These are phyloP conservation scores for Tetanocera ferruginea DNA, from an alignment of 2,888 invertebrate genomes.

Conservation along the genomic window DNA sequence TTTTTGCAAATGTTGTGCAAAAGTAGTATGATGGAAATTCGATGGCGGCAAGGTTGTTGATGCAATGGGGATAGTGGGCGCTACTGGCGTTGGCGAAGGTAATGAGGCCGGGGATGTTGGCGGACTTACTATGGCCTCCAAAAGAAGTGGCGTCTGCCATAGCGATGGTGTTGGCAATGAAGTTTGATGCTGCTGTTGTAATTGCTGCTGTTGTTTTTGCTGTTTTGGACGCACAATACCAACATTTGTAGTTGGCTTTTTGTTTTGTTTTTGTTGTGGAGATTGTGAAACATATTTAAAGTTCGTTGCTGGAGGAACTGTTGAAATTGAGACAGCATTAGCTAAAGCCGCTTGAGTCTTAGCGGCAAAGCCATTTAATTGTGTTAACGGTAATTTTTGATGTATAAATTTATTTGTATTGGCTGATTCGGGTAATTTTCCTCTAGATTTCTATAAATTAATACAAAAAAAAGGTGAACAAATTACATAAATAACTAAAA, in stretches of 20 bases:
- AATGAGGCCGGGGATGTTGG: slow-evolving; percentile 60
- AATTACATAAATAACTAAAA: neutral
- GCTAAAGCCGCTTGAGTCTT: slow-evolving; percentile 60
- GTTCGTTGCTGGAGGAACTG: slow-evolving; percentile 50
- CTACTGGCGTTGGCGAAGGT: slow-evolving; percentile 49
- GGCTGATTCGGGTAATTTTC: slow-evolving; percentile 6
- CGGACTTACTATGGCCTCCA: slow-evolving; percentile 59
- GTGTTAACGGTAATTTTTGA: slow-evolving; percentile 48
- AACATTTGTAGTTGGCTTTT: slow-evolving; percentile 57
- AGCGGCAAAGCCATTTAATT: slow-evolving; percentile 54
- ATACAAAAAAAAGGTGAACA: neutral
- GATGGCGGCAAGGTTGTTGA: slow-evolving; percentile 62
- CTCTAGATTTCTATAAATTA: slow-evolving; percentile 22
- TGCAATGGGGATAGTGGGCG: slow-evolving; percentile 44
- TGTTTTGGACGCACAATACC: slow-evolving; percentile 63
- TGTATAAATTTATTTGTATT: slow-evolving; percentile 33
- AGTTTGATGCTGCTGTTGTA: slow-evolving; percentile 48
- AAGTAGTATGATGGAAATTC: slow-evolving; percentile 67
- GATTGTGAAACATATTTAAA: slow-evolving; percentile 63
- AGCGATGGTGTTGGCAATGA: slow-evolving; percentile 61
- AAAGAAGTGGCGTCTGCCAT: slow-evolving; percentile 64
- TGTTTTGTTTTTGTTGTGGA: slow-evolving; percentile 53
- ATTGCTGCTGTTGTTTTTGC: slow-evolving; percentile 60
- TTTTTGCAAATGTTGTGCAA: slow-evolving; percentile 67
- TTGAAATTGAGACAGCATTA: slow-evolving; percentile 33